Base-by-base conservation (phyloP, 2,797 vertebrate species). In the Catharus ustulatus region DNA sequence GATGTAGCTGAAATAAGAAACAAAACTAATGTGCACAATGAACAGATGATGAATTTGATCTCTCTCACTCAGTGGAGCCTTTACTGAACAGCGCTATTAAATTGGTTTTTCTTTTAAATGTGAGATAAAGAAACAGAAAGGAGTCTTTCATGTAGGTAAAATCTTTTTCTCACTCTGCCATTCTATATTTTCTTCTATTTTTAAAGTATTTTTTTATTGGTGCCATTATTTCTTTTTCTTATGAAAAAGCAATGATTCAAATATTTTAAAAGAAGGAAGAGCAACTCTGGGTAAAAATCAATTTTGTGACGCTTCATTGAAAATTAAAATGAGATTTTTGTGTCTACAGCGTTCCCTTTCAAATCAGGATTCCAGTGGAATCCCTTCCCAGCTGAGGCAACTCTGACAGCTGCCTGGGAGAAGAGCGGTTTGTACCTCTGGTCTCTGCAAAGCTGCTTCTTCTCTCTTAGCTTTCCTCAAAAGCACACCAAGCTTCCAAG, bases 211-310 rank as follows among this genome's bases (percentile, higher is more conserved):
- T 93, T 42, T 22, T 4, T 63, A 21, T 30, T 5, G 1, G n/a
- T 61, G 22, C 20, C 22, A 26, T 63, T 74, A 52, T 49, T 48
- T 46, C 57, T 38, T 67, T 15, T 11, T 24, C 23, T 54, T 52
- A 13, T 4, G 43, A 66, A 77, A 89, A n/a, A 61, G 34, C 3
- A 2, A 61, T 7, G 6, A 14, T 80, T 83, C 36, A 58, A 48
- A 54, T 9, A 24, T 64, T 71, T 83, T 71, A 34, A 94, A 43
- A 68, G 55, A 58, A 80, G 21, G 20, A 79, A 43, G 34, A 64
- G 22, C 0, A 0, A 5, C 0, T 10, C 21, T 34, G 48, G 46
- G 36, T 43, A n/a, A 72, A 61, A 73, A 32, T 51, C 6, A 15
- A 6, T 10, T 81, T 89, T 43, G 48, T 22, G 61, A 27, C 16